Evolutionary conservation across 2,888 invertebrate species (phyloP).

Genomic region (Xestia c-nigrum): DNA sequence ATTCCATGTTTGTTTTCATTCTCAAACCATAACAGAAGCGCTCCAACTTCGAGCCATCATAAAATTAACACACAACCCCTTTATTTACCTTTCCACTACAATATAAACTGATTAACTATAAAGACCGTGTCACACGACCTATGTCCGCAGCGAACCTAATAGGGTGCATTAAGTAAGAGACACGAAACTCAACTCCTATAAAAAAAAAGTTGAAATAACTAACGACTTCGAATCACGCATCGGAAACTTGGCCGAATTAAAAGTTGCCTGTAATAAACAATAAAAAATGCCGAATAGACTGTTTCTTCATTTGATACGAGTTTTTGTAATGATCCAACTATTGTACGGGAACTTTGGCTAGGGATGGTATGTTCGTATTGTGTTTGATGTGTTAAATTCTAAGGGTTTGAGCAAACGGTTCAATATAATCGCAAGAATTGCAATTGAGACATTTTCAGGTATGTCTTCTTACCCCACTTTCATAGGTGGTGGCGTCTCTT

Average conservation of each 20-base stretch:
- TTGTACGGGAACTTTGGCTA: constrained; percentile 71
- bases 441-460: background rate
- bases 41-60: constrained; percentile 42
- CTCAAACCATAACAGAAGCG: constrained; percentile 27
- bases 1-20: constrained; percentile 26
- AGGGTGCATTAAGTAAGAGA: constrained; percentile 84
- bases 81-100: constrained; percentile 68
- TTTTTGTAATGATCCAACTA: constrained; percentile 78
- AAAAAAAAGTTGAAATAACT: constrained; percentile 86
- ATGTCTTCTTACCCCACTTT: background rate
- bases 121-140: constrained; percentile 75
- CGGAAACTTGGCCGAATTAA: constrained; percentile 88
- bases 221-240: constrained; percentile 88
- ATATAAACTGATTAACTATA: constrained; percentile 69
- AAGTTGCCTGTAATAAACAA: constrained; percentile 89
- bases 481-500: background rate
- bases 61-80: constrained; percentile 65
- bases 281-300: constrained; percentile 85
- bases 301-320: constrained; percentile 82
- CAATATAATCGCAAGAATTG: background rate
- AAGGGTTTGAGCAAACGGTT: constrained; percentile 29
- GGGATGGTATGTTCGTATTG: constrained; percentile 49
- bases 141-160: constrained; percentile 78
- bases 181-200: constrained; percentile 82
- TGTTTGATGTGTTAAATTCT: constrained; percentile 62